Evolutionary conservation across 2,888 invertebrate genomes (phyloP), one percentile per base, ranked within the genome.

Genomic region (Lochmaea capreae): DNA sequence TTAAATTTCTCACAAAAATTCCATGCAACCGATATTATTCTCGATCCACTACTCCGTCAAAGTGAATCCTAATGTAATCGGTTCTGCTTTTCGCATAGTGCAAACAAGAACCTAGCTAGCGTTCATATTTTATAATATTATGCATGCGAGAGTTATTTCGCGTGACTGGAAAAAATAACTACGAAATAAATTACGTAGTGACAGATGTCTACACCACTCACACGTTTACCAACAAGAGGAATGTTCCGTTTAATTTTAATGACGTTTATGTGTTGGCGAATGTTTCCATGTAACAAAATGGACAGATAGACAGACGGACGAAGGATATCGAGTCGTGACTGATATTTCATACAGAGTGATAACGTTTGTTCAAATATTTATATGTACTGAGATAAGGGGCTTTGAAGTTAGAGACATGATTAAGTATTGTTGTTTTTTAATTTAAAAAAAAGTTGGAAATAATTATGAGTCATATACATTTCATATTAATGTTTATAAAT

Each of bases 231-330:
- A 52, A 16, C 52, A 16, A 52, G 52, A 54, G 18, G 54, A 18
- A 54, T 54, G 54, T 54, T 54, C 54, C 54, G 54, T 54, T 54
- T 54, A 54, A 54, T 54, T 54, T 54, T 54, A 54, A 54, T 54
- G 18, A 54, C 54, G 54, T 54, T 54, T 54, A 54, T 54, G 16
- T 54, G 54, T 54, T 54, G 16, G 18, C 54, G 54, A 54, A 6
- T 54, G 16, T 54, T 54, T 54, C 3, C 16, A 18, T 54, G 18
- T 10, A 18, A 54, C 18, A 18, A 49, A 49, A 49, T 49, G n/a
- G n/a, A n/a, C 54, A 54, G n/a, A 54, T 18, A 52, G 52, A n/a
- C 52, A 16, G 52, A 46, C 4, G 11, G 12, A 46, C 46, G 46
- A 12, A 6, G 52, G 52, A 52, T 52, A 54, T 9, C 54, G 18